Evolutionary conservation across 2,888 invertebrate species (phyloP).

Genomic region (Neria commutata): DNA sequence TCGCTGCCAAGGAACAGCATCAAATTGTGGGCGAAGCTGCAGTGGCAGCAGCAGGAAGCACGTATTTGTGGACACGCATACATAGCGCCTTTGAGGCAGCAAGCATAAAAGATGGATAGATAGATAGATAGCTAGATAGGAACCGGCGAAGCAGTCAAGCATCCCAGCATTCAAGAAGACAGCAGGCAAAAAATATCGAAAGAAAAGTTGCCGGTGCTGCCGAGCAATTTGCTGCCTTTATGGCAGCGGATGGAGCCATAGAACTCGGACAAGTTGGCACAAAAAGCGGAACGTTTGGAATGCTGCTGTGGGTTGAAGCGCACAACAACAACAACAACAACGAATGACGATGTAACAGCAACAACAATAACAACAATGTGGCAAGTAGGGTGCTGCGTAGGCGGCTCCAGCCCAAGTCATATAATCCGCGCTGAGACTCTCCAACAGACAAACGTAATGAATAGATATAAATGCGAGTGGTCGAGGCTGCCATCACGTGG

Average conservation of each 20-base stretch:
- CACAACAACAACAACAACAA: conserved; percentile 29
- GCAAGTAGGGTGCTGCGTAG: not conserved
- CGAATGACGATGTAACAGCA: conserved; percentile 28
- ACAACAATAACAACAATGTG: not conserved
- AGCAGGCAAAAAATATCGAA: conserved; percentile 1
- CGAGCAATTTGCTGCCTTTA: conserved; percentile 30
- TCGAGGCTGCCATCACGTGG: too few relatives aligned
- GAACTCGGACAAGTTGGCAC: conserved; percentile 26
- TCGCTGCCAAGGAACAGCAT: too few relatives aligned
- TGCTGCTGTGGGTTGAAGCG: not conserved
- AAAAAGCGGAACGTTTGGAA: conserved; percentile 10
- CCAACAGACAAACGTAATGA: conserved; percentile 20
- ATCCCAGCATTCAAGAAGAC: not conserved
- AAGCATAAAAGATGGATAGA: too few relatives aligned
- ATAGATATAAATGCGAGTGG: conserved; percentile 15
- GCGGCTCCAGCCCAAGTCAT: not conserved
- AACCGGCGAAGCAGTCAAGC: not conserved
- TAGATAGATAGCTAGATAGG: too few relatives aligned
- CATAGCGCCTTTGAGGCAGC: not conserved
- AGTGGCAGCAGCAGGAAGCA: not conserved
- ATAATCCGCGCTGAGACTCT: conserved; percentile 18
- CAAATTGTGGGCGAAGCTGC: too few relatives aligned
- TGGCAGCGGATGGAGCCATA: conserved; percentile 23
- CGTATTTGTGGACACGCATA: too few relatives aligned
- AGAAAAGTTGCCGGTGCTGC: conserved; percentile 50